Evolutionary conservation across 2,797 vertebrate genomes (phyloP), one percentile per base, ranked within the genome.

Genomic region (Tarsius wallacei): DNA sequence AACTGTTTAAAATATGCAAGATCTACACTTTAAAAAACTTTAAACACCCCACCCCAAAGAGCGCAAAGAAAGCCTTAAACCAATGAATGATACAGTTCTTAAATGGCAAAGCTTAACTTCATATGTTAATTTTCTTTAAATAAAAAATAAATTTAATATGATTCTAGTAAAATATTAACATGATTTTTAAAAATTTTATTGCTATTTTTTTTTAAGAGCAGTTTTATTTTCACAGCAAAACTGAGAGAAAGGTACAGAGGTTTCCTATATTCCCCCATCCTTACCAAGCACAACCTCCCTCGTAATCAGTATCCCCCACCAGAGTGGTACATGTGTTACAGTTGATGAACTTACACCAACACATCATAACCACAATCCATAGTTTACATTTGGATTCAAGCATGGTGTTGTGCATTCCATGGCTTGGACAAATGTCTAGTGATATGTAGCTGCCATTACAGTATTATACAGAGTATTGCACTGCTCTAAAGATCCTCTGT

Each of bases 151-250:
- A 36, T 78, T 91, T 28, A 47, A 28, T 28, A 64, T 55, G 22
- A 76, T 66, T 71, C n/a, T 14, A 90, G 77, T 94, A 87, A 93
- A 93, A 94, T 87, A 28, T 0, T 49, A 74, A 63, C 28, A 64
- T 91, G 15, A 57, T n/a, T 36, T 70, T 36, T 82, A 12, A 64
- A 82, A 22, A 42, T 64, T 53, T 77, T 77, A 21, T 73, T 63
- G 33, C 42, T 66, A 66, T 47, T 80, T 15, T 53, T 87, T 61
- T 21, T 28, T 42, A 42, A 53, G n/a, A 22, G 53, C 21, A 8
- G 12, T n/a, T 63, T 71, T 63, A 77, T 47, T 31, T 36, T 89
- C 63, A 64, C 24, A 81, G 73, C 66, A 73, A 26, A 81, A 85
- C 10, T 7, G 1, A 66, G 28, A 64, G 7, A 2, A 61, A 59